Evolutionary conservation across 2,113 vertebrate genomes (phyloP).

Genomic region (Spermophilus dauricus): DNA sequence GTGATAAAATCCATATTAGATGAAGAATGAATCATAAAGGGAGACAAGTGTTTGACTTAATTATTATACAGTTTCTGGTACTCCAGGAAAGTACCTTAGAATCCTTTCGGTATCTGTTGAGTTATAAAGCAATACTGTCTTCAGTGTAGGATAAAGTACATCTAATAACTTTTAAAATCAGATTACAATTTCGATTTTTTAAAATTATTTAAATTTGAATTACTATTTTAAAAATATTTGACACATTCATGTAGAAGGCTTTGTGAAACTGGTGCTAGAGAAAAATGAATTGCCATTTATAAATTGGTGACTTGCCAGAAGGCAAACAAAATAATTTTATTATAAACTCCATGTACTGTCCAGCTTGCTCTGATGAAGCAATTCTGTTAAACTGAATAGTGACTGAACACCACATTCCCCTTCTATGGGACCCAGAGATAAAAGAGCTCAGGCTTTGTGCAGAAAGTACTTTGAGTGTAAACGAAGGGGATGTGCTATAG

Average conservation of each 20-base stretch:
- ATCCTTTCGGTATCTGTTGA: neutral
- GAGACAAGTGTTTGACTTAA: conserved; percentile 11
- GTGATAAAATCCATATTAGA: neutral
- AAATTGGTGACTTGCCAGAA: conserved; percentile 3
- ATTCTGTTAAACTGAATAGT: conserved; percentile 16
- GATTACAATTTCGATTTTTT: conserved; percentile 31
- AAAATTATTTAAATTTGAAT: conserved; percentile 49
- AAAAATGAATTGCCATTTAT: conserved; percentile 22
- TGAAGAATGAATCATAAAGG: conserved; percentile 53
- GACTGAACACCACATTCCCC: neutral
- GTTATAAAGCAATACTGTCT: neutral
- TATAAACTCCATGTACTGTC: neutral
- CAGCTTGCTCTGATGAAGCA: conserved; percentile 39
- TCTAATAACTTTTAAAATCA: conserved; percentile 45
- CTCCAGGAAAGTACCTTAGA: conserved; percentile 30
- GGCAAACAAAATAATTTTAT: conserved; percentile 18
- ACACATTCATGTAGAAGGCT: neutral
- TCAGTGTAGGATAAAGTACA: conserved; percentile 31
- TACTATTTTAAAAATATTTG: conserved; percentile 48
- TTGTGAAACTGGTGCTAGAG: neutral
- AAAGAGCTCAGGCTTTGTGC: neutral
- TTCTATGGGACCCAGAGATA: neutral
- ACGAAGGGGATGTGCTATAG: neutral
- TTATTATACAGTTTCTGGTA: conserved; percentile 43
- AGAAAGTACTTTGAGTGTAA: conserved; percentile 3